Evolutionary conservation across 2,797 vertebrate genomes (phyloP), one percentile per base, ranked within the genome.

Genomic region (Luscinia megarhynchos): DNA sequence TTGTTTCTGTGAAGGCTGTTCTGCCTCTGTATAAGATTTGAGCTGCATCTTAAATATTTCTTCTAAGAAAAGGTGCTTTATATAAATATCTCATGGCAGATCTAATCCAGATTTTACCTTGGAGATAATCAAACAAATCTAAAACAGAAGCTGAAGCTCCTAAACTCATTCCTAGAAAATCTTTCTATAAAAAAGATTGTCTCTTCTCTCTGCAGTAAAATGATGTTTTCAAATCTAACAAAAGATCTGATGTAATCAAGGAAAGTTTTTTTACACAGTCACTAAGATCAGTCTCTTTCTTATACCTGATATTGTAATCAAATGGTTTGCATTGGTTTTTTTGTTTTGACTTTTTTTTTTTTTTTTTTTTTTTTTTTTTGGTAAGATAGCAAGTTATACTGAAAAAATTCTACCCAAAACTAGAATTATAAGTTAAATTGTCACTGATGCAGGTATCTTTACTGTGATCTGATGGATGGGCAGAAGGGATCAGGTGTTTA

Each of bases 211-310:
- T 81, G 61, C 55, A 94, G 90, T 95, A 95, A 95, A 93, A 91
- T 91, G 12, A 66, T 95, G 89, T 93, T 97, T 96, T 95, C 91
- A 97, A 93, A 96, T 73, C 68, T 93, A 96, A 92, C 50, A 92
- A 92, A 97, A 96, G 84, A 95, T 82, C 69, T 88, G 53, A 87
- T 88, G 45, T 57, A 96, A 87, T 90, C 7, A 30, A 81, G 69
- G 79, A 94, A 84, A 77, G 66, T 77, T 94, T 94, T 91, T 82
- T 92, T 90, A 92, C 5, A 27, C 51, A 87, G 57, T 88, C 80
- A 95, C 64, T 82, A 79, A 89, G 79, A 97, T 95, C 83, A 95
- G 75, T 96, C 80, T 93, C 92, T 96, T 96, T 94, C 69, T 94
- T 87, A 77, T 68, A 95, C 58, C 69, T 88, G 95, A 96, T 74